Evolutionary conservation across 1,140 invertebrate species (phyloP), one percentile per base, ranked within the genome.

Genomic region (Lordiphosa collinella): DNA sequence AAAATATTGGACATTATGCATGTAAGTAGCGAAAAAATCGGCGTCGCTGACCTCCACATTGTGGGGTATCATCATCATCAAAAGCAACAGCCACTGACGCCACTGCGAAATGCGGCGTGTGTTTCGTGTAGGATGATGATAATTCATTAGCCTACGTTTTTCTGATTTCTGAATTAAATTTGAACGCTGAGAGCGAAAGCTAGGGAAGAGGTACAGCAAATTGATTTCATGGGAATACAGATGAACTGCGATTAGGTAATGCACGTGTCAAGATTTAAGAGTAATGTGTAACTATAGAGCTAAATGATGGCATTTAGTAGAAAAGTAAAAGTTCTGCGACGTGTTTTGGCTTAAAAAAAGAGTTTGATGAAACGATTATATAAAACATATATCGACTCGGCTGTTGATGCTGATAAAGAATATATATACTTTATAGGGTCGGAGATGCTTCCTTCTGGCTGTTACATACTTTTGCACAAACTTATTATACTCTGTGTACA

Each of bases 161-260:
- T 5, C 31, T 12, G 43, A 49, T 40, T 35, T 51, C 9, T 29
- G 13, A 41, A 34, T 22, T n/a, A 32, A n/a, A 40, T 29, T 29
- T 29, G 18, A 22, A 22, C 18, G 18, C 18, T 22, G 29, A 31
- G 22, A 35, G 36, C 34, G 57, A 43, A 49, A 49, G 47, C 16
- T 22, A 13, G 61, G 43, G 43, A 59, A 63, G 63, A 63, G 60
- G 40, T 34, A 40, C 10, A 66, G 54, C 32, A 69, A 69, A 69
- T 69, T 70, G 67, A 70, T 72, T 72, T 71, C 64, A 60, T 68
- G 64, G 65, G 55, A 68, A 31, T 18, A 29, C 12, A 46, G 35
- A 47, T 29, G 34, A 22, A 40, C 14, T 57, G 14, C 22, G 37
- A 32, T 18, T 63, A 40, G 16, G 10, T 14, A 16, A n/a, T 9